Evolutionary conservation across 2,888 invertebrate species (phyloP).

Genomic region (Crocallis elinguaria): DNA sequence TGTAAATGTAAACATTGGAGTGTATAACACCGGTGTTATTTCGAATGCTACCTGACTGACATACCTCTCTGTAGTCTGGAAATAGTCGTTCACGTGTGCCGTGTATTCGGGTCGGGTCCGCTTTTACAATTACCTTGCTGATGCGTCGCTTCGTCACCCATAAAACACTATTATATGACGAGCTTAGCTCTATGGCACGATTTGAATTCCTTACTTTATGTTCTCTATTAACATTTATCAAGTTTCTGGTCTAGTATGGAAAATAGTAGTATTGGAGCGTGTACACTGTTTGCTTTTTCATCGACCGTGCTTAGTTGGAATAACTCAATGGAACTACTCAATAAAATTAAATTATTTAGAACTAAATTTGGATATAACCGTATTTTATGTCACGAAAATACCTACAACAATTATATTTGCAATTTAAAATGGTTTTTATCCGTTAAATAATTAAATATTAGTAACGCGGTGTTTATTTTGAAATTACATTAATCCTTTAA

Average conservation of each 20-base stretch:
- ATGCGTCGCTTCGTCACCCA: conserved; percentile 65
- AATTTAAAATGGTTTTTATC: too few species aligned
- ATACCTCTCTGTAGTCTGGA: conserved; percentile 67
- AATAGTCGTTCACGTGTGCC: conserved; percentile 71
- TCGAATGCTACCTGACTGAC: conserved; percentile 66
- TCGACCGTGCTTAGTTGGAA: conserved; percentile 12
- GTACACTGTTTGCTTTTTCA: conserved; percentile 4
- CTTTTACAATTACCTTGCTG: conserved; percentile 74
- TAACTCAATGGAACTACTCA: too few species aligned
- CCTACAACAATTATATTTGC: too few species aligned
- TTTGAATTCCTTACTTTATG: conserved; percentile 27
- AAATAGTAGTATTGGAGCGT: conserved; percentile 6
- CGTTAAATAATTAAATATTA: too few species aligned
- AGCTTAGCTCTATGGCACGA: conserved; percentile 41
- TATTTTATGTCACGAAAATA: too few species aligned
- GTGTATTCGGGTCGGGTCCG: conserved; percentile 75
- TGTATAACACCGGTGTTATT: conserved; percentile 56
- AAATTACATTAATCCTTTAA: too few species aligned
- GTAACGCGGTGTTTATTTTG: too few species aligned
- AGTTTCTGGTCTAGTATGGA: conserved; percentile 12
- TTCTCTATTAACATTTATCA: conserved; percentile 24
- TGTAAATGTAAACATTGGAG: conserved; percentile 29
- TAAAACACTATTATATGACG: conserved; percentile 46
- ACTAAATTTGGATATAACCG: too few species aligned
- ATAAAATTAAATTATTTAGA: too few species aligned